A percentile compares a stretch with the other conserved stretches of the same genome.
Conservation (phyloP, 2,113 vertebrate genomes). For the Penelope pileata region DNA sequence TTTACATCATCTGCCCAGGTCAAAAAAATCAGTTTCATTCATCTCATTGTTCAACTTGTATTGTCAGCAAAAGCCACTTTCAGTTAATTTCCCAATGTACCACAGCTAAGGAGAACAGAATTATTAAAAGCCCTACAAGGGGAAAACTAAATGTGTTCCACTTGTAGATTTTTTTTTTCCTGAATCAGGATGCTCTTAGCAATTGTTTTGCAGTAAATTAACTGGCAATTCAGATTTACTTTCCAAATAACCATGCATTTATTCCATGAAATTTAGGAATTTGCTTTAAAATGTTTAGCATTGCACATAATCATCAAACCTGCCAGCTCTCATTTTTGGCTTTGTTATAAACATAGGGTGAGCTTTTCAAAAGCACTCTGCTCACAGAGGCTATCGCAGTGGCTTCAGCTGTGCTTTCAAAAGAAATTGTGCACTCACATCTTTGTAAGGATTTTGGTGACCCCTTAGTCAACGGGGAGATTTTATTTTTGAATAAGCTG, state of each 20-base stretch:
- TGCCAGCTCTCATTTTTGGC: neutral
- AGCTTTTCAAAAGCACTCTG: constrained; percentile 45
- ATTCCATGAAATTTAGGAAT: neutral
- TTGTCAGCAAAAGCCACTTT: neutral
- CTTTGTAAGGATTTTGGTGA: neutral
- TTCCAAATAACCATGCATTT: neutral
- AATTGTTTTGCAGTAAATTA: constrained; percentile 14
- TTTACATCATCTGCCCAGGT: neutral
- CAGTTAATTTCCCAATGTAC: neutral
- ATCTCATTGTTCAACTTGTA: neutral
- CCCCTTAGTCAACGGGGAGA: neutral
- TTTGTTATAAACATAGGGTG: constrained; percentile 35
- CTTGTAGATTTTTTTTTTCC: neutral
- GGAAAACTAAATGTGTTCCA: neutral
- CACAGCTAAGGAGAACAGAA: neutral
- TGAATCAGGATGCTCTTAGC: neutral
- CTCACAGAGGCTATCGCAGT: constrained; percentile 40
- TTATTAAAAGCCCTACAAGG: neutral
- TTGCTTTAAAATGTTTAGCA: constrained; percentile 11
- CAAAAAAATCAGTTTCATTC: neutral
- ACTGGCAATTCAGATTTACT: constrained; percentile 29
- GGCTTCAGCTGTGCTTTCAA: constrained; percentile 63
- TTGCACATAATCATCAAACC: constrained; percentile 27
- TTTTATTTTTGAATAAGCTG: neutral
- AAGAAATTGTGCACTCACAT: neutral